Conservation (phyloP, 2,888 invertebrate genomes). For the Nezara viridula region DNA sequence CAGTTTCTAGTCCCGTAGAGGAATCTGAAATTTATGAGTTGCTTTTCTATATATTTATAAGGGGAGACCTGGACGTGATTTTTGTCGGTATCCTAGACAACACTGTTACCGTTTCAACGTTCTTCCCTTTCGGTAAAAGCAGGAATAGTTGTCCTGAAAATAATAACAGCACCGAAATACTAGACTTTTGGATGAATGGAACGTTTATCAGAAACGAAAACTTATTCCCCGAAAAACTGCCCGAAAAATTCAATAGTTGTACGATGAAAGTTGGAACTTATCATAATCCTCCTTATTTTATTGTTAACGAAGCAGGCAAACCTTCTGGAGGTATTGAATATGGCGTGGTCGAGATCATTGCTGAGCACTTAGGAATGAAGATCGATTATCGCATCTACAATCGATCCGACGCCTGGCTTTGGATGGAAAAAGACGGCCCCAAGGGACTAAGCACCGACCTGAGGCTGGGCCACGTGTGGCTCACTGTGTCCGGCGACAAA, state of each 20-base stretch:
- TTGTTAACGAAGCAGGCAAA: not conserved
- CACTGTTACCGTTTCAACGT: not conserved
- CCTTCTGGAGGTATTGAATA: not conserved
- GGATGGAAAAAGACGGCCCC: not conserved
- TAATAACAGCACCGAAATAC: not conserved
- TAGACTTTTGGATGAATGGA: conserved; percentile 8
- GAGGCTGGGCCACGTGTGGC: not conserved
- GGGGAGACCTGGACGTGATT: not conserved
- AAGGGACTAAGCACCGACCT: not conserved
- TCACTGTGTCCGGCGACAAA: not conserved
- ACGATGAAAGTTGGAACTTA: not conserved
- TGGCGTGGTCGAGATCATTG: not conserved
- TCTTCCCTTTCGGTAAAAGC: conserved; percentile 8
- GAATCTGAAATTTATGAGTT: conserved; percentile 1
- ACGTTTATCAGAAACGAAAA: not conserved
- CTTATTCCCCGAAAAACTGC: not conserved
- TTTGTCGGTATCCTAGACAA: not conserved
- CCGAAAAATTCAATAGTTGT: not conserved
- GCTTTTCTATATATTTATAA: not conserved
- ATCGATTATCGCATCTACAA: conserved; percentile 17
- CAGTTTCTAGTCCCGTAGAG: not conserved
- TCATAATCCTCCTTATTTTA: conserved; percentile 11
- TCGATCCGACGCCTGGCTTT: not conserved
- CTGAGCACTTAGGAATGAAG: not conserved
- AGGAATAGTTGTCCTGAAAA: not conserved